Conservation (phyloP, 2,888 invertebrate genomes). For the Chrysomela aeneicollis region DNA sequence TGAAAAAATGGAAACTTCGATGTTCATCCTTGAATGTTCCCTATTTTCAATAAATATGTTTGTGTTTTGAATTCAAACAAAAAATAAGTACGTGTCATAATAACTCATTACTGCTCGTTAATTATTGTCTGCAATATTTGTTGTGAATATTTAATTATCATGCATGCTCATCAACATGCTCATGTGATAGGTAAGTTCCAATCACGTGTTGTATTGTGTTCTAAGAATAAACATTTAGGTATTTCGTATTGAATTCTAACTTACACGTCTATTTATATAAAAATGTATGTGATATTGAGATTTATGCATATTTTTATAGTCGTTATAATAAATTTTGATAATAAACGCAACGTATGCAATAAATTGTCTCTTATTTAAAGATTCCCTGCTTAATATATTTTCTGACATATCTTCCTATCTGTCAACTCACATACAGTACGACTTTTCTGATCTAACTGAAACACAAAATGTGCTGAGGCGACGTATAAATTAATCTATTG, state of each 20-base stretch:
- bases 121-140: no score
- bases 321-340: constrained; percentile 37
- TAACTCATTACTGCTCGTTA: no score
- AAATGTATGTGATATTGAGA: constrained; percentile 32
- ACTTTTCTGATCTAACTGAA: no score
- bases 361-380: background rate
- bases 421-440: no score
- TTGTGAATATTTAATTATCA: no score
- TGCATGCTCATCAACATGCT: background rate
- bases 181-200: background rate
- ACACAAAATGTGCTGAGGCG: no score
- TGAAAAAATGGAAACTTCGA: no score
- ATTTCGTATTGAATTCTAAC: constrained; percentile 7
- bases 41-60: no score
- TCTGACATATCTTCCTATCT: constrained; percentile 11
- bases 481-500: no score
- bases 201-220: constrained; percentile 8
- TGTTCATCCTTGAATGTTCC: no score
- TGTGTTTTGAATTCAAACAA: no score
- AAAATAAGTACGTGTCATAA: no score
- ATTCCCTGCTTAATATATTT: background rate
- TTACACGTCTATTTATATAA: constrained; percentile 25
- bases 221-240: constrained; percentile 22
- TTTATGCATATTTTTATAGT: constrained; percentile 38
- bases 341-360: constrained; percentile 20